A percentile compares a stretch with the other conserved stretches of the same genome.
These are phyloP conservation scores for Anagyrus pseudococci DNA, from an alignment of 2,888 invertebrate genomes.

Conservation along the genomic window DNA sequence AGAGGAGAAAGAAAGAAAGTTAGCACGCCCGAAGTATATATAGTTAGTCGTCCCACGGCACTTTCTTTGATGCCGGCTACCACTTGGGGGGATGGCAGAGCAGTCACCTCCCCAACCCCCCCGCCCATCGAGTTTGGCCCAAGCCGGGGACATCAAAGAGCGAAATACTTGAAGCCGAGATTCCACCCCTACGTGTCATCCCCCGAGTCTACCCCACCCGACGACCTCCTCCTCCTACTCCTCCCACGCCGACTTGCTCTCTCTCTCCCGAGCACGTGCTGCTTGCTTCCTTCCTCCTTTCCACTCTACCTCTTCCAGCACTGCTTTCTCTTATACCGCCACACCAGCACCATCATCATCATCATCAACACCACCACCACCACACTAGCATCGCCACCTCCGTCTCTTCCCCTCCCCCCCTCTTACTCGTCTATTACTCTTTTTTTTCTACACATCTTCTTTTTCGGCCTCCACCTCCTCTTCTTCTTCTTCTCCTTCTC, in stretches of 20 bases:
- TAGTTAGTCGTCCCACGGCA: conserved; percentile 43
- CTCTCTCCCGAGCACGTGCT: conserved; percentile 7
- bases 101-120: no score
- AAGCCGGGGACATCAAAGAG: conserved; percentile 57
- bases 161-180: conserved; percentile 59
- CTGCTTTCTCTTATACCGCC: no score
- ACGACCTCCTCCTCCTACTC: conserved; percentile 3
- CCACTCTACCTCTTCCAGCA: no score
- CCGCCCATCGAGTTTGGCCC: conserved; percentile 54
- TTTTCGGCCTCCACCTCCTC: not conserved
- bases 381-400: no score
- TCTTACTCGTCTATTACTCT: no score
- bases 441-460: conserved; percentile 12
- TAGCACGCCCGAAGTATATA: conserved; percentile 39
- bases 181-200: conserved; percentile 45
- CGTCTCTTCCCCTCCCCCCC: not conserved
- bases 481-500: conserved; percentile 2
- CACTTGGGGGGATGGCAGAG: conserved; percentile 40
- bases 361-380: no score
- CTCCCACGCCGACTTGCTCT: not conserved
- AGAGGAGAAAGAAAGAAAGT: conserved; percentile 37
- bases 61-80: conserved; percentile 54
- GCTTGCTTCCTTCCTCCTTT: not conserved
- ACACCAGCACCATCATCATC: no score
- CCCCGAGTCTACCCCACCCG: conserved; percentile 24